Base-by-base conservation (phyloP, 1,140 invertebrate species). In the Drosophila chauvacae region DNA sequence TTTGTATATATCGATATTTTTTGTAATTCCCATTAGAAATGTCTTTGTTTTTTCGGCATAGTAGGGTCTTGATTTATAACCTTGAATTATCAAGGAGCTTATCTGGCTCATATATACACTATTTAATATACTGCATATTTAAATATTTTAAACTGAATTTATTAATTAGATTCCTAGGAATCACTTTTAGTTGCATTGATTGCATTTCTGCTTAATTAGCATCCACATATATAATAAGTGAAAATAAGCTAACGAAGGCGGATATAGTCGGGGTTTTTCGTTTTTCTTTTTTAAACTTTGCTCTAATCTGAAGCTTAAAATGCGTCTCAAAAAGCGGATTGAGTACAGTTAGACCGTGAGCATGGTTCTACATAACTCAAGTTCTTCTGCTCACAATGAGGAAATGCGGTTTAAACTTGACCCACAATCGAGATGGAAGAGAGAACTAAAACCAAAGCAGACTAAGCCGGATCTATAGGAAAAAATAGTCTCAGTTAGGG, bases 351-450 rank as follows among this genome's bases (percentile, higher is more conserved):
- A 33, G 48, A 33, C 28, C 28, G 10, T 51, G 28, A 51, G 48
- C n/a, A 4, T 56, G 33, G 18, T 26, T 51, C 35, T 42, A 50
- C 39, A 74, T 44, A 50, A 50, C 23, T 56, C 57, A 28, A 66
- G 14, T 65, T 60, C 45, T 33, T 42, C 35, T 28, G 23, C 57
- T 14, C 44, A 50, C 37, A 64, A 45, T 14, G n/a, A 48, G 35
- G 51, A 41, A 41, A 72, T 61, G 45, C 75, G 28, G 62, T 65
- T 64, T 28, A 77, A 86, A 87, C 83, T 86, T 80, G 81, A 85
- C 81, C 69, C 56, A 47, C 47, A 48, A 41, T 39, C 2, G 14
- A 30, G 44, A 41, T 3, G 11, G 1, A 42, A 53, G 42, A 30
- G 18, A 39, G n/a, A 48, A 45, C 59, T n/a, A 18, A 28, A 5